A percentile compares a stretch with the other conserved stretches of the same genome.
Evolutionary conservation across 2,113 vertebrate genomes (phyloP).

Genomic region (Saguinus imperator): DNA sequence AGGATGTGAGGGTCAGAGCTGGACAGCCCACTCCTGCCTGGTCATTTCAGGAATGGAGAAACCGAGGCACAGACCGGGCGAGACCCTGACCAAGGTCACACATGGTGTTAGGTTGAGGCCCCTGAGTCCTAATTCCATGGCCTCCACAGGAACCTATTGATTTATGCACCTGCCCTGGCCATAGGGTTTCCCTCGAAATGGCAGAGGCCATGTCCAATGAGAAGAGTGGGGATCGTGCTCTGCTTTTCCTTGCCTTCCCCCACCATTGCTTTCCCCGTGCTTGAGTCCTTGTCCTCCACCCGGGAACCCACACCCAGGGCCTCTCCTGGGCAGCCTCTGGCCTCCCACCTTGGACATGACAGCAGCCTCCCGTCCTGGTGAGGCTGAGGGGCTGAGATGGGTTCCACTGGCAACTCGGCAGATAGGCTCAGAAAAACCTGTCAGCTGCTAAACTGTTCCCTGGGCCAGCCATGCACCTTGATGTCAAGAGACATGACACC

Average conservation of each 20-base stretch:
- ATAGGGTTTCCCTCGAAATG: neutral
- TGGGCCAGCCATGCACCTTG: neutral
- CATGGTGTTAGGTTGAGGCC: neutral
- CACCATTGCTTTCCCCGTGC: neutral
- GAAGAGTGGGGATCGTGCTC: fast-evolving
- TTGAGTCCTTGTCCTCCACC: neutral
- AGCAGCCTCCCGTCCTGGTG: neutral
- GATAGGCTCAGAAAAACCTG: constrained; percentile 49
- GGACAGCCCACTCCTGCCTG: neutral
- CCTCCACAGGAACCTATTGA: fast-evolving
- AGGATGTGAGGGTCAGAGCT: neutral
- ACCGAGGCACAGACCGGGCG: neutral
- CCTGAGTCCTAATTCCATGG: neutral
- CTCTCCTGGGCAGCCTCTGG: neutral
- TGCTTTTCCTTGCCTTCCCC: neutral
- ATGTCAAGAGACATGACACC: neutral
- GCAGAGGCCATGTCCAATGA: neutral
- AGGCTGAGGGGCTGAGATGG: neutral
- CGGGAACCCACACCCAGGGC: neutral
- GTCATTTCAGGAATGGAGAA: neutral
- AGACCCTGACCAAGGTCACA: neutral
- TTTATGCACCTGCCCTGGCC: fast-evolving
- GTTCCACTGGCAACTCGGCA: constrained; percentile 18
- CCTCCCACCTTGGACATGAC: neutral
- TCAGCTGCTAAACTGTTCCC: constrained; percentile 52